Conservation (phyloP, 2,888 invertebrate species). For the Chrysolina americana region DNA sequence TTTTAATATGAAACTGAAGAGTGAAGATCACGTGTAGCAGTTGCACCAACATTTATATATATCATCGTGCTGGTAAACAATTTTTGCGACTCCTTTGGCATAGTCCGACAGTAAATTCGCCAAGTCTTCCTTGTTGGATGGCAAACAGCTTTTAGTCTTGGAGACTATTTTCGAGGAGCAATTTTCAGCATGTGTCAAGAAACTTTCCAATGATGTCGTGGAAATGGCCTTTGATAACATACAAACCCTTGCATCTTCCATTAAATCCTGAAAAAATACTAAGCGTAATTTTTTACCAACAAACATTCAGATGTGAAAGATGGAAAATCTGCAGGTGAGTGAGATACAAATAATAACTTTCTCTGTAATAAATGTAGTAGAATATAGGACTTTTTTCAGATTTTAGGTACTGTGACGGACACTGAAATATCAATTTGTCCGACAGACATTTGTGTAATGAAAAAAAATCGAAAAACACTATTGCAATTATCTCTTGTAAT, state of each 20-base stretch:
- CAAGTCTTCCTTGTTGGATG: background rate
- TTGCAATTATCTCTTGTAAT: no score
- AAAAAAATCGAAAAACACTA: no score
- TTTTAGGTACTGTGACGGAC: no score
- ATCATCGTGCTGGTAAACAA: background rate
- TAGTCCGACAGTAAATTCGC: background rate
- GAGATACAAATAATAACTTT: no score
- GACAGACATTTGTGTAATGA: no score
- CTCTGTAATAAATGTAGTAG: no score
- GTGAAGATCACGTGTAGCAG: no score
- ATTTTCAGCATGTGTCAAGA: background rate
- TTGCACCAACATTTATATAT: background rate
- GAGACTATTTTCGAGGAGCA: background rate
- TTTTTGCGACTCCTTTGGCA: background rate
- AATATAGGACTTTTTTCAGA: no score
- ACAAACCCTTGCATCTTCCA: background rate
- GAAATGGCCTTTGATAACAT: background rate
- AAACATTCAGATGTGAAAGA: no score
- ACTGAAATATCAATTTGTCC: no score
- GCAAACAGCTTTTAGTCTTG: constrained; percentile 1
- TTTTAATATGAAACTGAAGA: background rate
- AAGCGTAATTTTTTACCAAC: no score
- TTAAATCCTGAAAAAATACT: background rate
- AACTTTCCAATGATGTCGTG: background rate
- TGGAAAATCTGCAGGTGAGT: no score